Conservation (phyloP, 1,140 invertebrate species). For the Euura lappo region DNA sequence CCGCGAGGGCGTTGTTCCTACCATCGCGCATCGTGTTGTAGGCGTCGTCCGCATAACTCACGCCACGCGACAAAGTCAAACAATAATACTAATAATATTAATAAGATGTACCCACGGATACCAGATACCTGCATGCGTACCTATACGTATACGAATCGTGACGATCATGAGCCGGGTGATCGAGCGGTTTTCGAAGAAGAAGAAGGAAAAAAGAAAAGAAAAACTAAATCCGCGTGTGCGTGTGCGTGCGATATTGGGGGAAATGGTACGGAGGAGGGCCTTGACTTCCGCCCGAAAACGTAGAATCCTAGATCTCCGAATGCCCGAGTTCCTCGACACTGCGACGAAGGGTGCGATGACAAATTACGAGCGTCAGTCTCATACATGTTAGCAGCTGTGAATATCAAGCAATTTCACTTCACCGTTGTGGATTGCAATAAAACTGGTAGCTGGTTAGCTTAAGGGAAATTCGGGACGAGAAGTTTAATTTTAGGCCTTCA, state of each 20-base stretch:
- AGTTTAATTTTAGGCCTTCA: conserved; percentile 1
- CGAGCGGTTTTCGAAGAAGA: background rate
- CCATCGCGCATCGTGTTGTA: background rate
- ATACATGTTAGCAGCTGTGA: conserved; percentile 4
- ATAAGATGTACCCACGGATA: background rate
- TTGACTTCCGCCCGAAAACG: background rate
- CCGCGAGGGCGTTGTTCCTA: background rate
- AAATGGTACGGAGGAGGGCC: background rate
- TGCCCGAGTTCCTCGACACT: background rate
- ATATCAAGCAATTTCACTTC: background rate
- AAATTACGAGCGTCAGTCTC: conserved; percentile 6
- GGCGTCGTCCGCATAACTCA: conserved; percentile 4
- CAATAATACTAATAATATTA: background rate
- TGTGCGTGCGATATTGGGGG: background rate
- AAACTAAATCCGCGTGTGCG: background rate
- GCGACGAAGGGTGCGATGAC: background rate
- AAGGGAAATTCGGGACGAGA: background rate
- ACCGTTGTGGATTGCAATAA: background rate
- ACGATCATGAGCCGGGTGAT: background rate
- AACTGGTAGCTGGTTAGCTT: background rate
- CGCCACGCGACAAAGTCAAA: background rate
- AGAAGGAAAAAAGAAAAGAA: background rate
- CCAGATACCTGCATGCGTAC: background rate
- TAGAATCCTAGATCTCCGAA: background rate
- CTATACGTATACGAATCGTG: background rate